A percentile compares a stretch with the other conserved stretches of the same genome.
Evolutionary conservation across 2,113 vertebrate genomes (phyloP).

Genomic region (Psittacara wagleri): DNA sequence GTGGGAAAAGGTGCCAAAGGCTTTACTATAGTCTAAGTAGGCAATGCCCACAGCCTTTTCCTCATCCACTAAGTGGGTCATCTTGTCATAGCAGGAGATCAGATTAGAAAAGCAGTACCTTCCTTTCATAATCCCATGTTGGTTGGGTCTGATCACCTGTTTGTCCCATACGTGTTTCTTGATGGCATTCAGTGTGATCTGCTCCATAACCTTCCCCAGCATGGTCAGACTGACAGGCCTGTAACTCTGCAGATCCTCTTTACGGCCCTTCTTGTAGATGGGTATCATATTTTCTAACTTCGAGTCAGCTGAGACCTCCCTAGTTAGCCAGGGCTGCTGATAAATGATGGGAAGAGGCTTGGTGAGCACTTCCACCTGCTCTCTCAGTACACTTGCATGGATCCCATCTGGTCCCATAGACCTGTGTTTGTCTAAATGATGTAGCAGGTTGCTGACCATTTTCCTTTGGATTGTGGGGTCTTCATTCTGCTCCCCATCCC

Average conservation of each 20-base stretch:
- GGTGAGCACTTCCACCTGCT: neutral
- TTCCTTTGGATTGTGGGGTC: neutral
- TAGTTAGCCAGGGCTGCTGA: neutral
- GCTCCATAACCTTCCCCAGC: neutral
- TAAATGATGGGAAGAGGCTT: neutral
- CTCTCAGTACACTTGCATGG: neutral
- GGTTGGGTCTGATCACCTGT: neutral
- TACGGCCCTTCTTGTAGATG: neutral
- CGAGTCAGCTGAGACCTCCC: neutral
- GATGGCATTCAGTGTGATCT: neutral
- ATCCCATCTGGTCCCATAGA: neutral
- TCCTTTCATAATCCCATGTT: neutral
- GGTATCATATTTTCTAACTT: neutral
- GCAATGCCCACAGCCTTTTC: neutral
- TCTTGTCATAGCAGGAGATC: neutral
- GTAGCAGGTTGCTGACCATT: neutral
- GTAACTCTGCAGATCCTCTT: neutral
- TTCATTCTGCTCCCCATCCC: neutral
- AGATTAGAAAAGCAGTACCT: neutral
- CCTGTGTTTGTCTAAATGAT: neutral
- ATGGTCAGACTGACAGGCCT: neutral
- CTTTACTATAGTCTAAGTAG: neutral
- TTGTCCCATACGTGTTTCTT: neutral
- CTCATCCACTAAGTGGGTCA: neutral
- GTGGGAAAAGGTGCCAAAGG: neutral